Evolutionary conservation across 1,140 invertebrate genomes (phyloP).

Genomic region (Eurosta solidaginis): DNA sequence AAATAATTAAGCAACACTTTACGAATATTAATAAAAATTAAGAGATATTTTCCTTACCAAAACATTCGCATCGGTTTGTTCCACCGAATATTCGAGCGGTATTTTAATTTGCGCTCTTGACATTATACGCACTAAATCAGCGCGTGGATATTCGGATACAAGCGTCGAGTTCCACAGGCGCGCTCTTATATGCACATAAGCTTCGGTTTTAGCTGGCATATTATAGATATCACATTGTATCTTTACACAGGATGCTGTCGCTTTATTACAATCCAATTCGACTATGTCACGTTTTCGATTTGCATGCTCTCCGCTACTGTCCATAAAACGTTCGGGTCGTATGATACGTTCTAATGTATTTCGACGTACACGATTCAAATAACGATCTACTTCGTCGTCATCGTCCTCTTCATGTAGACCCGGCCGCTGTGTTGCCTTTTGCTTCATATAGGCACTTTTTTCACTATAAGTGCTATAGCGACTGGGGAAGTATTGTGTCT

Average conservation of each 20-base stretch:
- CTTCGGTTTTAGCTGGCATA: conserved; percentile 73
- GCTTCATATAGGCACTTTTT: conserved; percentile 32
- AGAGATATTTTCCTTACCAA: conserved; percentile 61
- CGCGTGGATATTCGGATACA: conserved; percentile 82
- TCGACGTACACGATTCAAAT: conserved; percentile 62
- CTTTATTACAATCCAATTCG: conserved; percentile 78
- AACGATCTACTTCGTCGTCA: neutral
- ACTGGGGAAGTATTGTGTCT: conserved; percentile 35
- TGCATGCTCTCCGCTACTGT: conserved; percentile 62
- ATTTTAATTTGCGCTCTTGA: conserved; percentile 78
- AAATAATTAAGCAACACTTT: neutral
- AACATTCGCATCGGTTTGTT: conserved; percentile 69
- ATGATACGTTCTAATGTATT: conserved; percentile 73
- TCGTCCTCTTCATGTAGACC: conserved; percentile 27
- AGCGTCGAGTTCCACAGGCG: conserved; percentile 90
- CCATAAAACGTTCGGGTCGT: conserved; percentile 71
- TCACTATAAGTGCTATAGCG: conserved; percentile 24
- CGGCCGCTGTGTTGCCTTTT: neutral
- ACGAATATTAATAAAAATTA: neutral
- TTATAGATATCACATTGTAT: conserved; percentile 81
- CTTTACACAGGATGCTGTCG: conserved; percentile 83
- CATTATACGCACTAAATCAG: conserved; percentile 80
- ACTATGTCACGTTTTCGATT: conserved; percentile 75
- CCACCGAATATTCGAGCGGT: conserved; percentile 71
- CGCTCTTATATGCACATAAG: conserved; percentile 78